Evolutionary conservation across 2,888 invertebrate genomes (phyloP), one percentile per base, ranked within the genome.

Genomic region (Mythimna impura): DNA sequence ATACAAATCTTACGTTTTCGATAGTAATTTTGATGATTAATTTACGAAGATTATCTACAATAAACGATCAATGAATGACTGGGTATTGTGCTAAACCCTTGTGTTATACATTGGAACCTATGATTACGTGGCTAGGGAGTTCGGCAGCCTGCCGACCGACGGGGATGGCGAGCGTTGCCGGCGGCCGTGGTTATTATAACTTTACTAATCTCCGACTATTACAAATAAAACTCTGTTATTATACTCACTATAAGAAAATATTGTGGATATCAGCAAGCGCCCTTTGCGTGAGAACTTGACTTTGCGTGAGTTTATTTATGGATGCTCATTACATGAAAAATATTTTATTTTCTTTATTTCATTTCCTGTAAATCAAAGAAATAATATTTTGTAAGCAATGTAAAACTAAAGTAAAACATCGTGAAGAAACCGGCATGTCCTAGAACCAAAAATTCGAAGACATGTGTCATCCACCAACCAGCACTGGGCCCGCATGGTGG

Each of bases 81-180:
- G 30, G 30, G 63, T 66, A 77, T 77, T 81, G 63, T 76, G 52
- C 17, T 54, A 57, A 80, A 50, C 52, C 69, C 34, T 43, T 71
- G 58, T 63, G 25, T 25, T 22, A 52, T 69, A 66, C 40, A 60
- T 67, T 17, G 58, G 62, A 65, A 54, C 57, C 87, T 91, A 87
- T 93, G 89, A 93, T 93, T 93, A 91, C 81, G 82, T 79, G 80
- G 82, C 85, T 84, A 88, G 90, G 91, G 91, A 85, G 88, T 77
- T 83, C 79, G 81, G 86, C 85, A 84, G 75, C 85, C 86, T 83
- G 77, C 83, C 78, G 66, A 66, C 83, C 78, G 66, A 66, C 60
- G 66, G 68, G 85, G 86, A 78, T 75, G 82, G 86, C 86, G 84
- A 84, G 78, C 73, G 81, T 63, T 71, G 76, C 73, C 78, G 79